These are phyloP conservation scores for Smittia sp. DNA, from an alignment of 2,888 invertebrate species.

Conservation along the genomic window DNA sequence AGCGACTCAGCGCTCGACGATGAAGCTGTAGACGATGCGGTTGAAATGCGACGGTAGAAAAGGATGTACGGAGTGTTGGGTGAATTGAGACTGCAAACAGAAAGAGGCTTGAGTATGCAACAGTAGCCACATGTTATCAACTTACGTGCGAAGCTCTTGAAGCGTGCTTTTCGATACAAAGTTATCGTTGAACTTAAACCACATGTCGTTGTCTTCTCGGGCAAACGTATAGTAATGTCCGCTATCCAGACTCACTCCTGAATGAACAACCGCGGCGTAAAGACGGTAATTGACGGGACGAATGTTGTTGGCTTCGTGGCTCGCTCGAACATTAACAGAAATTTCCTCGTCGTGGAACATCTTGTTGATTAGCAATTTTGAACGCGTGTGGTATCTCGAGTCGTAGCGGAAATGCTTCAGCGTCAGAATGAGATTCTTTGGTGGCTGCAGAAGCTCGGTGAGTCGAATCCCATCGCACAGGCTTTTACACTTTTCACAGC, in stretches of 20 bases:
- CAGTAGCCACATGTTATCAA: neutral
- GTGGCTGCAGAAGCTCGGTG: constrained; percentile 61
- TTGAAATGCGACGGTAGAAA: constrained; percentile 59
- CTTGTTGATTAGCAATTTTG: constrained; percentile 63
- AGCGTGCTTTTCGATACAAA: constrained; percentile 63
- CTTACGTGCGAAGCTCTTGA: constrained; percentile 58
- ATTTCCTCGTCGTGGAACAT: constrained; percentile 60
- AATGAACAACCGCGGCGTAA: constrained; percentile 82
- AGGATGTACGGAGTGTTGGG: constrained; percentile 81
- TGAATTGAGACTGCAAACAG: constrained; percentile 55
- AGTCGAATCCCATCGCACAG: constrained; percentile 65
- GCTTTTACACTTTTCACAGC: constrained; percentile 71
- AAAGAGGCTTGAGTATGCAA: neutral
- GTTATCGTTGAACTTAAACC: constrained; percentile 81
- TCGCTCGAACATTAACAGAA: constrained; percentile 53
- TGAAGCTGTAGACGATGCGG: constrained; percentile 10
- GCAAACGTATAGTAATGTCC: constrained; percentile 88
- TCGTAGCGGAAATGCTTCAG: constrained; percentile 78
- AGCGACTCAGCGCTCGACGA: neutral
- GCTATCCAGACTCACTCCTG: constrained; percentile 76
- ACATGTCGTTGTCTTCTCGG: constrained; percentile 61
- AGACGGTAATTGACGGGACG: constrained; percentile 61
- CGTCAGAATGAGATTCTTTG: constrained; percentile 75
- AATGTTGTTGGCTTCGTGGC: constrained; percentile 47
- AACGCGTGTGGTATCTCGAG: constrained; percentile 67